Conservation (phyloP, 2,797 vertebrate genomes). For the Luscinia megarhynchos region DNA sequence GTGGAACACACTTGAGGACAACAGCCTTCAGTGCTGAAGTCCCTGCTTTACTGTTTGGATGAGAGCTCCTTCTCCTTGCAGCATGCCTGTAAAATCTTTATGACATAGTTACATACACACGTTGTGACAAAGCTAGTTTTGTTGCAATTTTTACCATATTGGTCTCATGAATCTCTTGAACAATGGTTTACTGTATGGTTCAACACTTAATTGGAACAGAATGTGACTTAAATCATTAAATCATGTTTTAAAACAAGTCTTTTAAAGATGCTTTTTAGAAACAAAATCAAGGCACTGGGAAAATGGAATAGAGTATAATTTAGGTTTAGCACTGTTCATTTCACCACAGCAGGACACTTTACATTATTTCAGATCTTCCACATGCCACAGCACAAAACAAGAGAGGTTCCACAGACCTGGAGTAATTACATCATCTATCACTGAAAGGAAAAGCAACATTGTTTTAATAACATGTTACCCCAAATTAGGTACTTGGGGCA, state of each 20-base stretch:
- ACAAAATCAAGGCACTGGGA: neutral
- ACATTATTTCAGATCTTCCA: neutral
- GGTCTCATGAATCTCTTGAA: slow-evolving; percentile 16
- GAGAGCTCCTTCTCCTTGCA: neutral
- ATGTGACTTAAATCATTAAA: slow-evolving; percentile 4
- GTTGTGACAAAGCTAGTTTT: slow-evolving; percentile 33
- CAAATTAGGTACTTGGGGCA: neutral
- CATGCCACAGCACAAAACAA: neutral
- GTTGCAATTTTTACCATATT: neutral
- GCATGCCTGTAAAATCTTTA: neutral
- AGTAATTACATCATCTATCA: neutral
- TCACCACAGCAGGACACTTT: neutral
- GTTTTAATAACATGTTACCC: neutral
- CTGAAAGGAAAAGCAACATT: neutral
- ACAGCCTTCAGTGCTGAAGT: neutral
- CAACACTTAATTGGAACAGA: slow-evolving; percentile 21
- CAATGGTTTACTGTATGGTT: slow-evolving; percentile 46
- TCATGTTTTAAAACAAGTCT: neutral
- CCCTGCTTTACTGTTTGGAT: neutral
- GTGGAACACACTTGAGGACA: neutral
- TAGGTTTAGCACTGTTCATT: neutral
- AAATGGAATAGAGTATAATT: neutral
- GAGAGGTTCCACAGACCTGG: neutral
- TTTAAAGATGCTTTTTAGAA: neutral
- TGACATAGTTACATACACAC: neutral